A percentile compares a stretch with the other conserved stretches of the same genome.
Conservation (phyloP, 1,140 invertebrate species). For the Nixonia krombeini region DNA sequence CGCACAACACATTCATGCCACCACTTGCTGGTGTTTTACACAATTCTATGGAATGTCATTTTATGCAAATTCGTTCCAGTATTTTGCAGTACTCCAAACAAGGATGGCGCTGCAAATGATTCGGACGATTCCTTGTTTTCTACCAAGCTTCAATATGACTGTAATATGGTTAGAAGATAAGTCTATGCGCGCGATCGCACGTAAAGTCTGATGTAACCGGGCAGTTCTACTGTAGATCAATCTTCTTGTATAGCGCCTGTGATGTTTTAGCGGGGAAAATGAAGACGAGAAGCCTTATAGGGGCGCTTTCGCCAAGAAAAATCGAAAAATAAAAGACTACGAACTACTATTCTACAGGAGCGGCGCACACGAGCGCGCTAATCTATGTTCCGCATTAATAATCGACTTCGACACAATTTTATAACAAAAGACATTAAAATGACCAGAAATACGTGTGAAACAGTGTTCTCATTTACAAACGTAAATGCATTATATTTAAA, state of each 20-base stretch:
- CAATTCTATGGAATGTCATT: conserved; percentile 42
- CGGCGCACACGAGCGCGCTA: no score
- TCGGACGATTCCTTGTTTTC: no score
- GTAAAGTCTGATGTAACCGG: conserved; percentile 6
- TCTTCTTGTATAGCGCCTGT: conserved; percentile 8
- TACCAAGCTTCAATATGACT: neutral
- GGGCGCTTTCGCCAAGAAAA: conserved; percentile 33
- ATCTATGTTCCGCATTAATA: no score
- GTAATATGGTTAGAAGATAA: neutral
- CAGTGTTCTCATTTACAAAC: no score
- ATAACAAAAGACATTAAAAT: no score
- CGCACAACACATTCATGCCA: conserved; percentile 12
- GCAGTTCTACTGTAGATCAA: conserved; percentile 30
- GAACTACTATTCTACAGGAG: no score
- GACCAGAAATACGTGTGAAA: no score
- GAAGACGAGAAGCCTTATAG: conserved; percentile 9
- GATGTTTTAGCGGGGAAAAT: conserved; percentile 4
- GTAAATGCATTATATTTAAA: no score
- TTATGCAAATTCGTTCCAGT: conserved; percentile 55
- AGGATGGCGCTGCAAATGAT: conserved; percentile 43
- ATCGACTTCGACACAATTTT: no score
- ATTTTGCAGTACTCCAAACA: conserved; percentile 58
- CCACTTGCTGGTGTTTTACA: conserved; percentile 42
- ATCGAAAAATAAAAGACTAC: neutral
- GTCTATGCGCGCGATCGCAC: conserved; percentile 6